Evolutionary conservation across 2,113 vertebrate species (phyloP), one percentile per base, ranked within the genome.

Genomic region (Toxotes chatareus): DNA sequence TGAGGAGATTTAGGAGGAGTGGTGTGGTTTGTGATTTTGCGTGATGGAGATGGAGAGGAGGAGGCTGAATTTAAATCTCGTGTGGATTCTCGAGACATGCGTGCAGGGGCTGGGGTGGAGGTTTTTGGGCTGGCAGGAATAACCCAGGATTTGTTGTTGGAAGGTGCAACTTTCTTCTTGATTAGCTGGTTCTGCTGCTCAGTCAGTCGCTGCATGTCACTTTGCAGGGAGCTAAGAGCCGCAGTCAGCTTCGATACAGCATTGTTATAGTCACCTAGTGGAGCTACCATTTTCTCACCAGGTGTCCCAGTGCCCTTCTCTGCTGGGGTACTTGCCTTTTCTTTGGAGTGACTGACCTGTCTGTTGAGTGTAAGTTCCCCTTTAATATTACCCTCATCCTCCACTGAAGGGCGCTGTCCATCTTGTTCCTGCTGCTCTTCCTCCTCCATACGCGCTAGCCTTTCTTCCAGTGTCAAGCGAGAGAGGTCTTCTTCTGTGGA

Each of bases 181-280:
- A 99, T 79, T 0, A 99, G 85, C 42, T 96, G 94, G 44, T 95
- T 95, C 84, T 99, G 98, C 80, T 99, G 98, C 10, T 96, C 95
- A 0, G 96, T 96, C 70, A 99, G 90, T 8, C 97, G 93, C 71
- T 98, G 96, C 97, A 99, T 98, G 86, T 99, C 98, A 46, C 90
- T 83, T 66, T 98, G 97, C 46, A 98, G 87, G 0, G 96, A 97
- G 82, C 89, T 96, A 31, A 99, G 86, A 0, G 98, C 97, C 0
- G 96, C 95, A 8, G 96, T 98, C 76, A 99, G 89, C 89, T 97
- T 96, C 40, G 96, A 96, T 10, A 99, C 97, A 0, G 97, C 97
- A 0, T 95, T 96, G 77, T 98, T 97, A 79, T 99, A 99, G 76
- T 97, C 97, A 0, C 96, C 97, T 42, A 98, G 90, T 1, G 96